phyloP scores from a whole-genome alignment of 2,888 invertebrate genomes.

The Nebria salina region DNA sequence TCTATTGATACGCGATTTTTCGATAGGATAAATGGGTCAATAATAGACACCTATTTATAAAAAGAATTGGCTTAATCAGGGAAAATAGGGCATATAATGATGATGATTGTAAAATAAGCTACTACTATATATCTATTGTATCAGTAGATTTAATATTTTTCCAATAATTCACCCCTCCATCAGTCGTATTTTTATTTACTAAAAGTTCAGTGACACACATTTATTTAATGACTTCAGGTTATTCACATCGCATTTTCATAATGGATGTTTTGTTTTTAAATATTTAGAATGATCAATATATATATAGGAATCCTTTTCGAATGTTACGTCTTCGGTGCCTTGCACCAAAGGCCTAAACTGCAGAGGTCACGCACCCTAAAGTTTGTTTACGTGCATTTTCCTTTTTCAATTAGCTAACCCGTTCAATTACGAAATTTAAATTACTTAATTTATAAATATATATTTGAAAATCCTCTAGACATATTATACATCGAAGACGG shows the following conservation, averaged over 20 bases:
- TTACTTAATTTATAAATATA: background rate
- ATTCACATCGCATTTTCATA: background rate
- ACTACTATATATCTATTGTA: too few relatives aligned
- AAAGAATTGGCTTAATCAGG: background rate
- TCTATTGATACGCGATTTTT: constrained; percentile 26
- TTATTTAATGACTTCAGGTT: background rate
- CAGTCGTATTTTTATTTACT: background rate
- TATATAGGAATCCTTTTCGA: background rate
- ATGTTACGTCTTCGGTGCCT: background rate
- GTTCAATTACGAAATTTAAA: background rate
- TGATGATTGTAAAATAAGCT: background rate
- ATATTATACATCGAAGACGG: constrained; percentile 52
- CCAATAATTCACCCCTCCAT: background rate
- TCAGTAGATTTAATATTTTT: background rate
- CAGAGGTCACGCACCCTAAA: background rate
- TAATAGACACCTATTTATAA: background rate
- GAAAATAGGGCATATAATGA: constrained; percentile 9
- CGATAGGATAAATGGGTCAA: background rate
- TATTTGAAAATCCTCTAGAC: constrained; percentile 32
- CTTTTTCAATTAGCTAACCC: background rate
- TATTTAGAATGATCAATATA: background rate
- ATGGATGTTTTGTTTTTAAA: background rate
- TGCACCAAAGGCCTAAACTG: background rate
- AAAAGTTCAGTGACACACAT: background rate
- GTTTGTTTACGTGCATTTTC: background rate